A percentile compares a stretch with the other conserved stretches of the same genome.
These are phyloP conservation scores for Protobothrops mucrosquamatus DNA, from an alignment of 2,113 vertebrate genomes.

Conservation along the genomic window DNA sequence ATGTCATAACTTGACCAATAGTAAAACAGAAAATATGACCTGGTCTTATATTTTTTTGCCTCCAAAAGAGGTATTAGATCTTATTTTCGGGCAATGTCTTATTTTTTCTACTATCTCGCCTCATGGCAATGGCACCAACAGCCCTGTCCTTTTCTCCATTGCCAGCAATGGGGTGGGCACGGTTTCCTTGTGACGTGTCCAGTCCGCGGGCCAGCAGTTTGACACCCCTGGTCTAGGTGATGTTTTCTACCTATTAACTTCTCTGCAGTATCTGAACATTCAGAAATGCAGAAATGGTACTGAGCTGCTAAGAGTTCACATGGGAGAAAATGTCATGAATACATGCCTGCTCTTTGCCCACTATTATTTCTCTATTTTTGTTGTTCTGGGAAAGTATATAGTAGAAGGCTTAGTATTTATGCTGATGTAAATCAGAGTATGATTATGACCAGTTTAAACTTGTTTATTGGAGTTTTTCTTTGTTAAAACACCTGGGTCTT, in stretches of 20 bases:
- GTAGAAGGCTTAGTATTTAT: not conserved
- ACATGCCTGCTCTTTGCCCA: not conserved
- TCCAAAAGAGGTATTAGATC: too few relatives aligned
- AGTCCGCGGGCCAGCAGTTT: too few relatives aligned
- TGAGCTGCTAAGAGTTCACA: not conserved
- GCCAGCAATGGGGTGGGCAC: too few relatives aligned
- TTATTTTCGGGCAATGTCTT: too few relatives aligned
- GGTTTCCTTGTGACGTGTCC: too few relatives aligned
- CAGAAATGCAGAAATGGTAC: not conserved
- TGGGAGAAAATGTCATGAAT: not conserved
- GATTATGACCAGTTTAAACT: not conserved
- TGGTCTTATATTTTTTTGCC: too few relatives aligned
- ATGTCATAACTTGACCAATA: not conserved
- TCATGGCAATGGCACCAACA: too few relatives aligned
- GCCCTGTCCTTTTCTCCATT: too few relatives aligned
- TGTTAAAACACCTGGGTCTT: not conserved
- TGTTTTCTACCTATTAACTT: not conserved
- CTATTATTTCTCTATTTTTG: not conserved
- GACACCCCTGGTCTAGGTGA: not conserved
- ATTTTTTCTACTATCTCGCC: too few relatives aligned
- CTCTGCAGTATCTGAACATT: not conserved
- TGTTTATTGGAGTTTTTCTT: not conserved
- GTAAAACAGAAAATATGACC: not conserved
- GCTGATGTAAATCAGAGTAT: not conserved
- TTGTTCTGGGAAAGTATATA: not conserved